Conservation (phyloP, 2,113 vertebrate species). For the Brachyistius frenatus region DNA sequence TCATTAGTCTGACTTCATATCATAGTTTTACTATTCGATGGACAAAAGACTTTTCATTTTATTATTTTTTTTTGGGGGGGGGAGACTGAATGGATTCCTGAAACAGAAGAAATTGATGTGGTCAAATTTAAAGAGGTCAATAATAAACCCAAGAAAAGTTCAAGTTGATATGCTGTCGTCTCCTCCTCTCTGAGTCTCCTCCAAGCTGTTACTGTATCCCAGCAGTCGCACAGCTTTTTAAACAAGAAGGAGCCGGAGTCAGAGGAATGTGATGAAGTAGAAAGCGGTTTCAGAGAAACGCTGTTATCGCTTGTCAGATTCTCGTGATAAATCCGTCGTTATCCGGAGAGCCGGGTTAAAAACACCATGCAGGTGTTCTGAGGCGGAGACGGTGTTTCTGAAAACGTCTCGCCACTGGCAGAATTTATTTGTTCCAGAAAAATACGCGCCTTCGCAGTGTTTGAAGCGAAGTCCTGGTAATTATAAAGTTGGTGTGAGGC, state of each 20-base stretch:
- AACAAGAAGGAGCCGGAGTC: not conserved
- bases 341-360: not conserved
- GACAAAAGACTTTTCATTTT: not conserved
- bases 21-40: conserved; percentile 41
- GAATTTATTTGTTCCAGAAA: not conserved
- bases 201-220: conserved; percentile 8
- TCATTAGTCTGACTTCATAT: conserved; percentile 35
- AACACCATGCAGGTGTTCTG: not conserved
- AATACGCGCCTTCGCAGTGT: not conserved
- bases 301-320: no score
- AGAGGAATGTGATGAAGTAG: not conserved
- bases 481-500: not conserved
- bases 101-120: conserved; percentile 6
- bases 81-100: not conserved
- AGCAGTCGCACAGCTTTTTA: conserved; percentile 3
- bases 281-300: not conserved
- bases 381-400: not conserved
- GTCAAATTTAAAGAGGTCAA: conserved; percentile 28
- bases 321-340: not conserved
- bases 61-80: not conserved
- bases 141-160: not conserved
- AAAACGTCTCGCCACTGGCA: not conserved
- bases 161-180: conserved; percentile 11
- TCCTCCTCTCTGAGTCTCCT: not conserved
- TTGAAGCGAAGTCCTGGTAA: not conserved